Evolutionary conservation across 2,888 invertebrate genomes (phyloP), one percentile per base, ranked within the genome.

Genomic region (Myopa tessellatipennis): DNA sequence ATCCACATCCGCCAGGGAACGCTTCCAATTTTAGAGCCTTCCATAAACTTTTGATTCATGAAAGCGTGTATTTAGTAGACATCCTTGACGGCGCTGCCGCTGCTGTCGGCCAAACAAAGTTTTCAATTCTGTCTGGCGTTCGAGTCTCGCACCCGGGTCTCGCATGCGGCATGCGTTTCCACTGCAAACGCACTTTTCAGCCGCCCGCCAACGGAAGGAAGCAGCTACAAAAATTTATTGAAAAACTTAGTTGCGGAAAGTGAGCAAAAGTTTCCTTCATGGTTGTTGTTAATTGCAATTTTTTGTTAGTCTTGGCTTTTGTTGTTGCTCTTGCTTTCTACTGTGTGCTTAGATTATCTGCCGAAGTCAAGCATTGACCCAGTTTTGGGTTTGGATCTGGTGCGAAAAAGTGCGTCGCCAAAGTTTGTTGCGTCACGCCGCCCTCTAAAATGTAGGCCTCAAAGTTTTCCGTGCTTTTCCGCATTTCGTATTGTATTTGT

Each of bases 231-330:
- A 65, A 75, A 79, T 77, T 78, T 79, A 80, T 81, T 78, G 76
- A 60, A 80, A 81, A 81, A 80, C 79, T 80, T 79, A 81, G 72
- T 76, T 76, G 71, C 26, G 68, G 34, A 75, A 79, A 67, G 79
- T 79, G 77, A 77, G 74, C 65, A 79, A 80, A 83, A 83, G 77
- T 82, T 81, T 79, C 77, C 72, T 77, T 77, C 77, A 77, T 80
- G 79, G 68, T 58, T 75, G 74, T 69, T 75, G 68, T 83, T 82
- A 83, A 82, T 83, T 82, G 82, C 77, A 77, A 82, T 81, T 79
- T 81, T 82, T 80, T 76, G n/a, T 76, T 79, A 68, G 38, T 74
- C 77, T 75, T 18, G 50, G 78, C 70, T 80, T 52, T 73, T 67
- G 74, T 69, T 72, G 74, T 58, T 50, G 38, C 63, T 79, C 38